A percentile compares a stretch with the other conserved stretches of the same genome.
These are phyloP conservation scores for Tylochromis polylepis DNA, from an alignment of 2,113 vertebrate genomes.

Conservation along the genomic window DNA sequence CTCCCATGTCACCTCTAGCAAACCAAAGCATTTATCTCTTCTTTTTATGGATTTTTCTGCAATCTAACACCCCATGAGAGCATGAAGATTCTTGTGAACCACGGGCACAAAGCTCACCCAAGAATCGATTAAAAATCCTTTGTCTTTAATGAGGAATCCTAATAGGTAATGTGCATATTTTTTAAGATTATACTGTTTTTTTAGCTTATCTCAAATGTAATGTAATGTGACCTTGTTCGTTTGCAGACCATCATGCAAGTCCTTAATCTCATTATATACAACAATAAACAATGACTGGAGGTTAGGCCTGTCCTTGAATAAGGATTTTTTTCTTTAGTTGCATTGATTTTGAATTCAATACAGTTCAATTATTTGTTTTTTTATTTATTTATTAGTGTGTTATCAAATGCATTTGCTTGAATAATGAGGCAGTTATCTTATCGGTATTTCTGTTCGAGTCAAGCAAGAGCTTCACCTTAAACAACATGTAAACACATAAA, in stretches of 20 bases:
- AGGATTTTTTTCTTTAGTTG: background rate
- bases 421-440: background rate
- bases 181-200: background rate
- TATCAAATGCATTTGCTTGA: background rate
- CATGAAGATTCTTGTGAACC: conserved; percentile 13
- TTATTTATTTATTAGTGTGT: background rate
- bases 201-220: background rate
- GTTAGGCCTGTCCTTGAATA: background rate
- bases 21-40: conserved; percentile 27
- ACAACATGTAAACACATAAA: background rate
- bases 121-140: conserved; percentile 40
- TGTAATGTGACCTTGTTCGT: background rate
- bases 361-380: background rate
- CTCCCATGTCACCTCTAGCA: conserved; percentile 22
- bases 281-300: background rate
- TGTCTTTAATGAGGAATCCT: conserved; percentile 18
- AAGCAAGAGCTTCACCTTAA: background rate
- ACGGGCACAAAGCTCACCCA: conserved; percentile 28
- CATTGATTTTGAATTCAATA: background rate
- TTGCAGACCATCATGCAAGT: background rate
- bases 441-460: background rate
- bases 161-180: conserved; percentile 24
- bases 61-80: conserved; percentile 26
- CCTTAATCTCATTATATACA: background rate
- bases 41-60: conserved; percentile 41